Conservation (phyloP, 2,797 vertebrate genomes). For the Halcyon leucocephala region DNA sequence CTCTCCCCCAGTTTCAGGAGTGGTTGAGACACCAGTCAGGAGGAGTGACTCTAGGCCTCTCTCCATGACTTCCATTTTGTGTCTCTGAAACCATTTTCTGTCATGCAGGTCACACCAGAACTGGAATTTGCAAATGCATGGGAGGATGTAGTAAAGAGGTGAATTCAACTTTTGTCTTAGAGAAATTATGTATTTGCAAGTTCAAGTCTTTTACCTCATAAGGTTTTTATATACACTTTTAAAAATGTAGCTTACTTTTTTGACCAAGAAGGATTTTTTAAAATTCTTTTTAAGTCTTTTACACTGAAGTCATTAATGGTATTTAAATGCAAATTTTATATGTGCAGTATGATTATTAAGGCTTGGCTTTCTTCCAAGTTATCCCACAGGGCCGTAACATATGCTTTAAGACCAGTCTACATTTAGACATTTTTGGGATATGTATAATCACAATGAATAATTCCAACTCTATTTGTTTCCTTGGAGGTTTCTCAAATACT, state of each 20-base stretch:
- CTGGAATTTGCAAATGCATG: background rate
- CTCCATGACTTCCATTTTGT: too few relatives aligned
- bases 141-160: background rate
- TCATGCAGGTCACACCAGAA: background rate
- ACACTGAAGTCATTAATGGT: background rate
- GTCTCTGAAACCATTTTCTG: too few relatives aligned
- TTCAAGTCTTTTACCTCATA: background rate
- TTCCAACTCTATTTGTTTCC: slow-evolving; percentile 28
- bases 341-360: background rate
- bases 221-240: background rate
- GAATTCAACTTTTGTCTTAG: background rate
- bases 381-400: background rate
- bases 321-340: slow-evolving; percentile 33
- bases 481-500: slow-evolving; percentile 24
- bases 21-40: too few relatives aligned
- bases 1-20: too few relatives aligned
- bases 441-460: background rate
- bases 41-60: too few relatives aligned
- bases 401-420: background rate
- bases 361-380: slow-evolving; percentile 2
- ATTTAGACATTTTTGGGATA: background rate
- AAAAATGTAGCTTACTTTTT: background rate
- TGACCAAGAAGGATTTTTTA: background rate
- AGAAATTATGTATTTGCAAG: background rate
- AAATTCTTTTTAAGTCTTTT: background rate